Evolutionary conservation across 1,140 invertebrate genomes (phyloP).

Genomic region (Hydropsyche tenuis): DNA sequence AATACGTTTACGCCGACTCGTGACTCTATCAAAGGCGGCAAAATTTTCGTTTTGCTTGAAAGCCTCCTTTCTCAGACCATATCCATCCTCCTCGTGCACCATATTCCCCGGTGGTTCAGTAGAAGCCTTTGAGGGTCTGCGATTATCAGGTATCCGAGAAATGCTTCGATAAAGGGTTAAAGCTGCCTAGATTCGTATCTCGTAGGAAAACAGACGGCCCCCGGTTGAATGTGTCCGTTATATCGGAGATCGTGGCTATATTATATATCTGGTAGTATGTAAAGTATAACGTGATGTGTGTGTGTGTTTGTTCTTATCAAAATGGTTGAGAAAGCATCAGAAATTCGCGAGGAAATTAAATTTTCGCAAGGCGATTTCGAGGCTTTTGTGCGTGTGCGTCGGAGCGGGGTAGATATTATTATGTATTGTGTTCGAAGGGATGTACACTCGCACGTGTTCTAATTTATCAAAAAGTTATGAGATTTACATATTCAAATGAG

Average conservation of each 20-base stretch:
- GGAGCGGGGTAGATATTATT: not conserved
- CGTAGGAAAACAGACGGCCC: not conserved
- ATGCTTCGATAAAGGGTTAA: conserved; percentile 20
- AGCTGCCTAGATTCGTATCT: conserved; percentile 18
- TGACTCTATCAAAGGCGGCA: no score
- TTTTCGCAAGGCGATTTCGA: not conserved
- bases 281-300: no score
- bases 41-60: not conserved
- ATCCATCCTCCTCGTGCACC: not conserved
- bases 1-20: no score
- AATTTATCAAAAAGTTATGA: no score
- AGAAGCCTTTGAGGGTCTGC: no score
- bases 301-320: no score
- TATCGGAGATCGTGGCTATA: not conserved
- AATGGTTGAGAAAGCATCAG: not conserved
- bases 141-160: conserved; percentile 32
- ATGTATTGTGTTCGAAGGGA: no score
- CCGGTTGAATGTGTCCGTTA: not conserved
- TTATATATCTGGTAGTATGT: no score
- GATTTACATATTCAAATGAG: no score
- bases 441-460: no score
- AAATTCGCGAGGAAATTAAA: conserved; percentile 20
- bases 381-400: not conserved
- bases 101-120: not conserved
- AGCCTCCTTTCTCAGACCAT: not conserved